Conservation (phyloP, 2,888 invertebrate genomes). For the Yponomeuta sedellus region DNA sequence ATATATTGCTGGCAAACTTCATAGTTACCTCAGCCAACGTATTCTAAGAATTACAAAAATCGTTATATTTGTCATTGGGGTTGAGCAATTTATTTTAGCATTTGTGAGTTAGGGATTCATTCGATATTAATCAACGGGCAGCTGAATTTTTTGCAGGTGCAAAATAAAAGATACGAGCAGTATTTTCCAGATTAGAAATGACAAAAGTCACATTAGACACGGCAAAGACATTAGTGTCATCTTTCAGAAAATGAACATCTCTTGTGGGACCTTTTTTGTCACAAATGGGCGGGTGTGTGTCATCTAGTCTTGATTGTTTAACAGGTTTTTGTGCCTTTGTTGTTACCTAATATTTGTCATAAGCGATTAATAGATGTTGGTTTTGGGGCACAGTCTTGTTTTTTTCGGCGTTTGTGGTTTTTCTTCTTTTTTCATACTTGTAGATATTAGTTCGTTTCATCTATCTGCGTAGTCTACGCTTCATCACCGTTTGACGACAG, state of each 20-base stretch:
- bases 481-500: not conserved
- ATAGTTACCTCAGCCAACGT: not conserved
- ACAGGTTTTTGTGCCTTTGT: slow-evolving; percentile 36
- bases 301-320: slow-evolving; percentile 61
- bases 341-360: slow-evolving; percentile 33
- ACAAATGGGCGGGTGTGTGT: slow-evolving; percentile 39
- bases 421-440: not conserved
- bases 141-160: not conserved
- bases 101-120: not conserved
- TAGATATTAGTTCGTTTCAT: not conserved
- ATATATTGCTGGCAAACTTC: not conserved
- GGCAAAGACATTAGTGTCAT: slow-evolving; percentile 47
- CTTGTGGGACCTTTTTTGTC: slow-evolving; percentile 53
- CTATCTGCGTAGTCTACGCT: not conserved
- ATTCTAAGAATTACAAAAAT: slow-evolving; percentile 40
- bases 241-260: slow-evolving; percentile 37
- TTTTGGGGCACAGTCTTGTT: not conserved
- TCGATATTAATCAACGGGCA: not conserved
- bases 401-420: not conserved
- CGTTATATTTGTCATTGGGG: slow-evolving; percentile 23
- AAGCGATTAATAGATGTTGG: not conserved
- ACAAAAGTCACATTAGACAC: not conserved
- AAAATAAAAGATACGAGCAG: not conserved
- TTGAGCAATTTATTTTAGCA: not conserved
- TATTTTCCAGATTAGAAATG: not conserved